phyloP scores from a whole-genome alignment of 2,113 vertebrate species.

The Heloderma charlesbogerti region DNA sequence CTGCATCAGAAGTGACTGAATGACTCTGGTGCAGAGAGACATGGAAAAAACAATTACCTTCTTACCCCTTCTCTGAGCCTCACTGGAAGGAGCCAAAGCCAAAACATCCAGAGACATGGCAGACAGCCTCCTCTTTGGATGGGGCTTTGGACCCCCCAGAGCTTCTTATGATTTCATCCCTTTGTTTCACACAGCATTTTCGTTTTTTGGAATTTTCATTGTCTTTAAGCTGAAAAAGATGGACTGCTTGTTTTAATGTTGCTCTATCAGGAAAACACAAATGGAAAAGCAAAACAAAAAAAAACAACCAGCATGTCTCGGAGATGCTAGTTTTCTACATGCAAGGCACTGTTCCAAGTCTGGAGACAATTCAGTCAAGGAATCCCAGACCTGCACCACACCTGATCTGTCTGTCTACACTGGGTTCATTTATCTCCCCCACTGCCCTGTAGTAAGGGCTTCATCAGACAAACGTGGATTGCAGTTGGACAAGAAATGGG shows the following conservation, averaged over 20 bases:
- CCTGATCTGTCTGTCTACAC: background rate
- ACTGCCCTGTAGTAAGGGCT: background rate
- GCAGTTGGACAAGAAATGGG: background rate
- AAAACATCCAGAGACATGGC: background rate
- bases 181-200: background rate
- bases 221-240: background rate
- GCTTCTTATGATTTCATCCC: too few species aligned
- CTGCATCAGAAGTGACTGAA: too few species aligned
- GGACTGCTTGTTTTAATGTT: background rate
- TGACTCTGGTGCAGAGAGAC: background rate
- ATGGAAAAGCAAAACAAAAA: background rate
- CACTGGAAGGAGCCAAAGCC: background rate
- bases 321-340: background rate
- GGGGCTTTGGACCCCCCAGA: background rate
- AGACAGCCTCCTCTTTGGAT: background rate
- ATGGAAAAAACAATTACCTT: background rate
- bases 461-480: too few species aligned
- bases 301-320: background rate
- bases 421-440: background rate
- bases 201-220: background rate
- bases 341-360: background rate
- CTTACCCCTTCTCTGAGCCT: background rate
- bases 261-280: background rate
- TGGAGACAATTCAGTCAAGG: background rate
- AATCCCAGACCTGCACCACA: background rate